Base-by-base conservation (phyloP, 2,888 invertebrate genomes). In the Dioctria rufipes region DNA sequence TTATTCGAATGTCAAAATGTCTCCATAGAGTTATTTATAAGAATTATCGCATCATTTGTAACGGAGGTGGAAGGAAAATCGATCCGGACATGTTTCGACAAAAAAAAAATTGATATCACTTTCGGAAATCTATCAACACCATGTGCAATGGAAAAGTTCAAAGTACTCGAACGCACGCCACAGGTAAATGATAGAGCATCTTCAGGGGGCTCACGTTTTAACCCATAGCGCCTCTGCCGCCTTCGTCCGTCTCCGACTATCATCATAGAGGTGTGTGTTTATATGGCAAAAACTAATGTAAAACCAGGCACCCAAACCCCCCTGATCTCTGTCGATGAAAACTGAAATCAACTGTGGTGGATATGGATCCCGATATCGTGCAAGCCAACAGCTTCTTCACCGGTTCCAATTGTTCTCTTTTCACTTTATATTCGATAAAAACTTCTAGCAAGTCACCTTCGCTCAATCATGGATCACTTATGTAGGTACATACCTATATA, bases 101-200 rank as follows among this genome's bases (percentile, higher is more conserved):
- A 60, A 42, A 54, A 58, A 42, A 54, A 58, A 73, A 25, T 0
- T 25, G 73, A 60, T 73, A 73, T 73, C 73, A 73, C 73, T 73
- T 73, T 58, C 73, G n/a, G 73, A 58, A 60, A 73, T 73, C 73
- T 73, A 73, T 73, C 73, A 73, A 73, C 73, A 73, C 73, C 73
- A 73, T 73, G 73, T 73, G 73, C 73, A 73, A 40, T 51, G 51
- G 73, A 11, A 73, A 42, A 51, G 73, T 73, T 73, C 73, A 73
- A 73, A 73, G 73, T 73, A 73, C 73, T 73, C 60, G 58, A 73
- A 73, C 73, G 51, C 73, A 73, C 73, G 73, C 73, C 73, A 25
- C 25, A 73, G 73, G 73, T 73, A 73, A 25, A 73, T 60, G 73
- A 73, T 73, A 73, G 73, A 60, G 73, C 73, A 73, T 73, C 73